Conservation (phyloP, 2,888 invertebrate genomes). For the Rhyacophila evoluta region DNA sequence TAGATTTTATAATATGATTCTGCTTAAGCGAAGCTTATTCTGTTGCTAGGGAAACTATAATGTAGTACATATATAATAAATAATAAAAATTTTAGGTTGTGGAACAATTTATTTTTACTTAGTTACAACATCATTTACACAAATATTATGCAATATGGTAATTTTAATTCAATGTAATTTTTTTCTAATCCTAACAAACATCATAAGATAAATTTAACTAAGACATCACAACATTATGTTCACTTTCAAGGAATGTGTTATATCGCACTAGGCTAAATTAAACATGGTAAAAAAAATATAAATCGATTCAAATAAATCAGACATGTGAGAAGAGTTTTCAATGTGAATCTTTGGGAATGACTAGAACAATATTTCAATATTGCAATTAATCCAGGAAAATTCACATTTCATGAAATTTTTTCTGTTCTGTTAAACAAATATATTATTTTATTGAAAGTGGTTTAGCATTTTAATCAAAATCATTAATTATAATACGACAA, state of each 20-base stretch:
- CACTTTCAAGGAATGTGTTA: conserved; percentile 37
- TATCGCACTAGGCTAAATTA: conserved; percentile 41
- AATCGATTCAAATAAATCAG: background rate
- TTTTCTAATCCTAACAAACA: conserved; percentile 42
- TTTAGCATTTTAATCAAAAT: background rate
- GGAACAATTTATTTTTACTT: conserved; percentile 55
- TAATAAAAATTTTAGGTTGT: conserved; percentile 25
- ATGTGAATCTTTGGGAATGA: conserved; percentile 43
- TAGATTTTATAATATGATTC: too few species aligned
- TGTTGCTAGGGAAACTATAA: too few species aligned
- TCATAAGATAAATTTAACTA: conserved; percentile 51
- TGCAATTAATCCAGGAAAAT: background rate
- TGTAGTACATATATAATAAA: too few species aligned
- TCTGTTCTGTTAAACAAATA: too few species aligned
- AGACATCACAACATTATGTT: conserved; percentile 52
- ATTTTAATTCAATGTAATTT: conserved; percentile 38
- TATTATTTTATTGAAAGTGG: background rate
- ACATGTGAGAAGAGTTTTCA: background rate
- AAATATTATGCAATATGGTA: conserved; percentile 41
- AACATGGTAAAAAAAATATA: conserved; percentile 20
- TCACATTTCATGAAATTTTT: conserved; percentile 21
- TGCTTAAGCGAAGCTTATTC: too few species aligned
- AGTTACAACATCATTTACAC: conserved; percentile 53
- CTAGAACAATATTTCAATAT: conserved; percentile 36
- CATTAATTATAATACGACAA: background rate